Conservation (phyloP, 2,797 vertebrate species). For the Pipistrellus kuhlii region DNA sequence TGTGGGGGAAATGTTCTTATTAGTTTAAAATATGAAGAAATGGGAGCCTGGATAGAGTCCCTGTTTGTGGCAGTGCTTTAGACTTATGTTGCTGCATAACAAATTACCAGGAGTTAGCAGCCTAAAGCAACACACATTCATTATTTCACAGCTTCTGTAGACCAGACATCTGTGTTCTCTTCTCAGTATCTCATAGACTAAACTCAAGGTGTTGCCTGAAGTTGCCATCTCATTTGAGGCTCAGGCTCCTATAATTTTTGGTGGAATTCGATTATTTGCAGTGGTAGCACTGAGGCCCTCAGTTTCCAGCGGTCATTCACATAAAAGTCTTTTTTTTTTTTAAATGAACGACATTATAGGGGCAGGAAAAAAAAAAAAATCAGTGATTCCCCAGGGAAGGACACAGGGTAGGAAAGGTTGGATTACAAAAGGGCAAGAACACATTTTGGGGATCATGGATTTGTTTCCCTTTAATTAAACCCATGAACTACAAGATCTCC, state of each 20-base stretch:
- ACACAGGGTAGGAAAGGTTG: neutral
- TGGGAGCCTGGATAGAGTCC: neutral
- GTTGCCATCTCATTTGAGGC: neutral
- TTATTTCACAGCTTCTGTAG: neutral
- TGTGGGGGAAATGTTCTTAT: slow-evolving; percentile 8
- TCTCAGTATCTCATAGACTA: neutral
- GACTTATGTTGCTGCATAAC: neutral
- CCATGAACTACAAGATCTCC: neutral
- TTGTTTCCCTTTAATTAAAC: neutral
- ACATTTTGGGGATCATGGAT: neutral
- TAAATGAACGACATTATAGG: neutral
- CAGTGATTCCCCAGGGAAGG: neutral
- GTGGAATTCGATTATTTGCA: neutral
- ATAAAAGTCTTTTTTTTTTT: neutral
- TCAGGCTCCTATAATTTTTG: neutral
- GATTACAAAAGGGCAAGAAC: neutral
- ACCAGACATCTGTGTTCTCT: neutral
- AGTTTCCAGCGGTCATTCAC: neutral
- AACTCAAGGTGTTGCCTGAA: neutral
- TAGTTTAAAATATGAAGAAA: slow-evolving; percentile 43
- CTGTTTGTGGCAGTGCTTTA: neutral
- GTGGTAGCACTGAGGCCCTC: neutral
- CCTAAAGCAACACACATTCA: neutral
- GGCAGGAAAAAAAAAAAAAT: neutral
- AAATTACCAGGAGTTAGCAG: neutral